A percentile compares a stretch with the other conserved stretches of the same genome.
Conservation (phyloP, 2,113 vertebrate species). For the Larimichthys crocea region DNA sequence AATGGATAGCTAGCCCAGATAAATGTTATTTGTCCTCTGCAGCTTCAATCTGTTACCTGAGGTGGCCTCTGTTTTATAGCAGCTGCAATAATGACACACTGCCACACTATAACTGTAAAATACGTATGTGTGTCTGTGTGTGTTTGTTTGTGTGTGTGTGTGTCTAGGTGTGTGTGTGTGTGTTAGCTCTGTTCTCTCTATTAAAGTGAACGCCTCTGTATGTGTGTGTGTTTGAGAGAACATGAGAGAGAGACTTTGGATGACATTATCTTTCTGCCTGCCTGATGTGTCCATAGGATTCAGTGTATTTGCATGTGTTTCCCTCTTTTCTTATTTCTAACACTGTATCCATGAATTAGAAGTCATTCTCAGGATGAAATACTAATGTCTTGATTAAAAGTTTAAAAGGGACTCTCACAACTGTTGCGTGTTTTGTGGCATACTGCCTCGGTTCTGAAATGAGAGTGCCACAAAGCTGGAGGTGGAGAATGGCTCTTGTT, state of each 20-base stretch:
- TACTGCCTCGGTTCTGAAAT: conserved; percentile 11
- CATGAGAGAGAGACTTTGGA: background rate
- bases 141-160: conserved; percentile 8
- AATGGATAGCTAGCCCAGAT: conserved; percentile 34
- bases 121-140: background rate
- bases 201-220: conserved; percentile 18
- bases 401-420: background rate
- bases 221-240: background rate
- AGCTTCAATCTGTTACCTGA: conserved; percentile 51
- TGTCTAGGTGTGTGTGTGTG: conserved; percentile 2
- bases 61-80: conserved; percentile 46
- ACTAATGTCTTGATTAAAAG: background rate
- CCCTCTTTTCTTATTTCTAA: background rate
- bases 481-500: conserved; percentile 45
- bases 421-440: conserved; percentile 2
- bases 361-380: background rate
- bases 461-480: background rate
- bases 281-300: conserved; percentile 12
- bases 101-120: conserved; percentile 27
- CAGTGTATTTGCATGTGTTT: background rate
- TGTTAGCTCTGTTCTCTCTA: conserved; percentile 11
- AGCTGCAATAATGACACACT: conserved; percentile 25
- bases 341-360: background rate
- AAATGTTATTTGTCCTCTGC: conserved; percentile 63
- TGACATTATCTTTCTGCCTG: background rate